phyloP scores from a whole-genome alignment of 2,797 vertebrate species.

The Gymnodraco acuticeps region DNA sequence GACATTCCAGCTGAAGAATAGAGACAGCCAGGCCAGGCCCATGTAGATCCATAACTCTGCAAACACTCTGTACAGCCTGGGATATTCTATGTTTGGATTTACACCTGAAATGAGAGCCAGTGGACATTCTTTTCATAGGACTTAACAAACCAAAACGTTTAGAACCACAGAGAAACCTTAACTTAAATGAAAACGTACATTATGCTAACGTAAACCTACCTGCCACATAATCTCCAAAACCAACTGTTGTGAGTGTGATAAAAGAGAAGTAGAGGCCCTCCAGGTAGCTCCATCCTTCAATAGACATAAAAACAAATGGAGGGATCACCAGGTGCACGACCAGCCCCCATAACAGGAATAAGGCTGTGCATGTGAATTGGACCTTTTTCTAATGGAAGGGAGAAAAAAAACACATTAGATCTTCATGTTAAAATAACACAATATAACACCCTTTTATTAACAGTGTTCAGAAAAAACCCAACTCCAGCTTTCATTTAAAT shows the following conservation, averaged over 20 bases:
- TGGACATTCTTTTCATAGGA: background rate
- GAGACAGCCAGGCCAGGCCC: constrained; percentile 96
- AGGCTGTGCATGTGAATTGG: constrained; percentile 92
- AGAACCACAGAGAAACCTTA: constrained; percentile 1
- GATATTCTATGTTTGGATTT: constrained; percentile 89
- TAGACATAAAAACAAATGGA: constrained; percentile 92
- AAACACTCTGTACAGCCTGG: constrained; percentile 90
- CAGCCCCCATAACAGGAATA: constrained; percentile 96
- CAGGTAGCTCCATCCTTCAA: constrained; percentile 93
- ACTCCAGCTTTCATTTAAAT: too few relatives aligned
- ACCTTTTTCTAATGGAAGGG: constrained; percentile 88
- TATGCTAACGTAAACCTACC: constrained; percentile 77
- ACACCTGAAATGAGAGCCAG: constrained; percentile 85
- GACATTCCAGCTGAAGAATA: constrained; percentile 99
- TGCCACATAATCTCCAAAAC: constrained; percentile 97
- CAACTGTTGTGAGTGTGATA: constrained; percentile 96
- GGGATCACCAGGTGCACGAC: constrained; percentile 94
- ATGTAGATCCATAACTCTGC: constrained; percentile 97
- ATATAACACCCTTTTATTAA: background rate
- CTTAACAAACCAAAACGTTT: background rate
- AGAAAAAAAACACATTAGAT: background rate
- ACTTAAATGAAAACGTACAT: background rate
- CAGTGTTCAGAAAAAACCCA: background rate
- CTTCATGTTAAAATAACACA: background rate
- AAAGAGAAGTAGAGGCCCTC: constrained; percentile 97